Percentiles rank a stretch among this genome's conserved stretches.
phyloP scores from a whole-genome alignment of 2,888 invertebrate genomes.

The Leptarthrus brevirostris region DNA sequence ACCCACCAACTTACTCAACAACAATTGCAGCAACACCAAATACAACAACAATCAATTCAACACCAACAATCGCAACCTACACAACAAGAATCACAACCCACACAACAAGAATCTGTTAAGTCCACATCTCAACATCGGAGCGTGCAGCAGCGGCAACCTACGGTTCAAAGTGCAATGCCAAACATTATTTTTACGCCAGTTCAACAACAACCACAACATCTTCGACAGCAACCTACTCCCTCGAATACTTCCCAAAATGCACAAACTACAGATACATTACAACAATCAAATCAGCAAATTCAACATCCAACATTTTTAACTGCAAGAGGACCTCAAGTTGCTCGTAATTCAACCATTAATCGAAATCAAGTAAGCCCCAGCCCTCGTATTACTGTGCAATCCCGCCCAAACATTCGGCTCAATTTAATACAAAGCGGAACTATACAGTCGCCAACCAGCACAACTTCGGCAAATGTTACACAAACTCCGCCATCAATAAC shows the following conservation, averaged over 20 bases:
- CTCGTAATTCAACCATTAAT: slow-evolving; percentile 1
- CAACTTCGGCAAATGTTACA: not conserved
- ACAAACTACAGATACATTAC: slow-evolving; percentile 42
- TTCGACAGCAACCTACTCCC: slow-evolving; percentile 52
- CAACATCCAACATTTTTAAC: slow-evolving; percentile 49
- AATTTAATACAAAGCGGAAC: not conserved
- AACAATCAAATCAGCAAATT: slow-evolving; percentile 14
- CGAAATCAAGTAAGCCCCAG: not conserved
- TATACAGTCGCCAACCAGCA: not conserved
- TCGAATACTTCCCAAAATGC: slow-evolving; percentile 53
- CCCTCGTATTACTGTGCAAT: not conserved
- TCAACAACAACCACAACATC: slow-evolving; percentile 55
- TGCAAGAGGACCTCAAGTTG: slow-evolving; percentile 47
- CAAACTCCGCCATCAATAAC: not conserved
- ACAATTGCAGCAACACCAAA: slow-evolving; percentile 43
- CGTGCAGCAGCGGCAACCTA: slow-evolving; percentile 55
- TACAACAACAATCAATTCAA: slow-evolving; percentile 58
- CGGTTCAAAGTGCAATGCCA: slow-evolving; percentile 5
- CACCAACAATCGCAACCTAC: slow-evolving; percentile 60
- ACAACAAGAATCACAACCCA: slow-evolving; percentile 60
- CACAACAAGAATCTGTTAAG: slow-evolving; percentile 59
- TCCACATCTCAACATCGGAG: slow-evolving; percentile 51
- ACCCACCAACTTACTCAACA: slow-evolving; percentile 45
- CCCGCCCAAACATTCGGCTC: slow-evolving; percentile 5
- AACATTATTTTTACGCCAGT: slow-evolving; percentile 34